These are phyloP conservation scores for Magallana gigas DNA, from an alignment of 1,140 invertebrate species.

Conservation along the genomic window DNA sequence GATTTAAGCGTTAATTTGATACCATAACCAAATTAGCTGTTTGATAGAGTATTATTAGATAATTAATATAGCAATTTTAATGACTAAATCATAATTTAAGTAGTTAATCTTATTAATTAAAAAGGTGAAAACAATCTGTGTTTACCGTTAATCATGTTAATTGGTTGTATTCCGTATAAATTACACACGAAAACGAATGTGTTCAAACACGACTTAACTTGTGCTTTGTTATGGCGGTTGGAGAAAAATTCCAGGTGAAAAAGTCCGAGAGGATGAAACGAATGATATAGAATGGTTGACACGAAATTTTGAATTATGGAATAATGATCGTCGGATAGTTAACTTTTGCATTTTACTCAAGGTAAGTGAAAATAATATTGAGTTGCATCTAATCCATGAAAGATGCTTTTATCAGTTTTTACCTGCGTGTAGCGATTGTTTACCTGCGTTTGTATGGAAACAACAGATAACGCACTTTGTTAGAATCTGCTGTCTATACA, in stretches of 20 bases:
- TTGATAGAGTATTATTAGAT: too few species aligned
- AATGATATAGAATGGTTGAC: background rate
- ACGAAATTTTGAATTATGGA: background rate
- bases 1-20: too few species aligned
- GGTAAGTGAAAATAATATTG: background rate
- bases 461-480: background rate
- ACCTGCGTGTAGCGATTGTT: background rate
- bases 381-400: background rate
- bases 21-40: too few species aligned
- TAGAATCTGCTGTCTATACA: too few species aligned
- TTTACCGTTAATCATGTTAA: background rate
- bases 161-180: background rate
- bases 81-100: too few species aligned
- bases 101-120: too few species aligned
- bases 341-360: background rate
- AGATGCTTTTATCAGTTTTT: too few species aligned
- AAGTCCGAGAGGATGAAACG: background rate
- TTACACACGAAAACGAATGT: background rate
- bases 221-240: slow-evolving; percentile 3
- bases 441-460: slow-evolving; percentile 2
- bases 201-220: background rate
- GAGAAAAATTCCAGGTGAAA: slow-evolving; percentile 21
- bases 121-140: background rate
- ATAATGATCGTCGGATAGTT: background rate
- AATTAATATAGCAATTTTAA: too few species aligned